Conservation (phyloP, 2,113 vertebrate species). For the Cacatua alba region DNA sequence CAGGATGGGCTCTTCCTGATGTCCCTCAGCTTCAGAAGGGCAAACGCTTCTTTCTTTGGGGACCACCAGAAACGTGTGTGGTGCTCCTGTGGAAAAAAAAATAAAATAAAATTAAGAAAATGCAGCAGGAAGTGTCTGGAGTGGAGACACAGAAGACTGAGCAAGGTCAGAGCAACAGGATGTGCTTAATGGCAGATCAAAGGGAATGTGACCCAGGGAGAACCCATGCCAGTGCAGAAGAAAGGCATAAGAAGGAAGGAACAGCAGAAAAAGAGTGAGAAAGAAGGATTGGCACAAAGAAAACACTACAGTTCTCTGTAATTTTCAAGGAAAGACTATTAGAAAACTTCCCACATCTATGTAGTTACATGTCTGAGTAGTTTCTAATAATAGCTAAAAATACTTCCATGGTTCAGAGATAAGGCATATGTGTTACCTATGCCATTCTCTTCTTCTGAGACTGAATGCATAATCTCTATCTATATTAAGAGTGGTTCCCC, state of each 20-base stretch:
- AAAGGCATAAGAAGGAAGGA: neutral
- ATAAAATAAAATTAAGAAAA: no score
- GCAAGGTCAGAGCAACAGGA: neutral
- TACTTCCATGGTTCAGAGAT: neutral
- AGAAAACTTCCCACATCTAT: neutral
- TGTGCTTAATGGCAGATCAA: neutral
- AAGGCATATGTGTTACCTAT: neutral
- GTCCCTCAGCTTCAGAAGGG: neutral
- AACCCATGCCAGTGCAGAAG: neutral
- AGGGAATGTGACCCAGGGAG: neutral
- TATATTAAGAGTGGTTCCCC: neutral
- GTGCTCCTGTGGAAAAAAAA: neutral
- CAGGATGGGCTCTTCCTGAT: neutral
- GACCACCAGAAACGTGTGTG: neutral
- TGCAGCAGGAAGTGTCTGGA: neutral
- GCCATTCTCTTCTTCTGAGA: neutral
- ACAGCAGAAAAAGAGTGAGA: neutral
- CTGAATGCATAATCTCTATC: neutral
- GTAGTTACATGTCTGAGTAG: no score
- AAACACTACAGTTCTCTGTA: neutral
- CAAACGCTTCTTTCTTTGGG: neutral
- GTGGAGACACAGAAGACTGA: neutral
- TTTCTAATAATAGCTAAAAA: neutral
- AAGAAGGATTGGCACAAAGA: neutral
- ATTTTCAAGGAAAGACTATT: neutral